Percentiles rank a stretch among this genome's conserved stretches.
Conservation (phyloP, 2,888 invertebrate genomes). For the Trissolcus japonicus region DNA sequence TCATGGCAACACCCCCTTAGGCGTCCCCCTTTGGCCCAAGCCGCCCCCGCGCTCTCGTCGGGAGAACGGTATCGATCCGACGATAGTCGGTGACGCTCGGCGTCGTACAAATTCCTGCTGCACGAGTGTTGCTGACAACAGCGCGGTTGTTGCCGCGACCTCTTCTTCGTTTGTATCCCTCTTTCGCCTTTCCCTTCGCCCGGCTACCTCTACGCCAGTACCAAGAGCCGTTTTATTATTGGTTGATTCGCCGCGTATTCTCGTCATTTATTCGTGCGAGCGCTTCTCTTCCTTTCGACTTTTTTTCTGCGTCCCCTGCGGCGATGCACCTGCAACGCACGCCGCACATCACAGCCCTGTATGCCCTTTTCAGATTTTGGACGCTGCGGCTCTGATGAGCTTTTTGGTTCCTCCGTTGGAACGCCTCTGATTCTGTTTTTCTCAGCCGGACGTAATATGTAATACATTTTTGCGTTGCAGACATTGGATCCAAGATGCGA, state of each 20-base stretch:
- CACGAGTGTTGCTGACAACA: constrained; percentile 67
- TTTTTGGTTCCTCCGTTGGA: not conserved
- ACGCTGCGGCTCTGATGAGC: not conserved
- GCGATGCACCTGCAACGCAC: constrained; percentile 48
- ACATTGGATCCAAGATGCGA: too few species aligned
- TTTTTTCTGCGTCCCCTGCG: constrained; percentile 40
- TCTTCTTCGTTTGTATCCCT: constrained; percentile 35
- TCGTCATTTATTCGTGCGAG: constrained; percentile 49
- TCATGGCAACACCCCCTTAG: constrained; percentile 73
- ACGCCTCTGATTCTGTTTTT: not conserved
- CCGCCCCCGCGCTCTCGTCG: constrained; percentile 65
- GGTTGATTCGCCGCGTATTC: constrained; percentile 53
- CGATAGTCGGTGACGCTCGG: constrained; percentile 64
- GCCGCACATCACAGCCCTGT: not conserved
- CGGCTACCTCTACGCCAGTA: constrained; percentile 36
- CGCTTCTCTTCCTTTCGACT: constrained; percentile 50
- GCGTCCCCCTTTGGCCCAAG: constrained; percentile 67
- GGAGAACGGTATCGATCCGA: constrained; percentile 67
- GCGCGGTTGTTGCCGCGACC: constrained; percentile 56
- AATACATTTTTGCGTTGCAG: not conserved
- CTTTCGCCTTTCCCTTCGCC: constrained; percentile 39
- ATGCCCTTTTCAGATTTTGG: not conserved
- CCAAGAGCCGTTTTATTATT: constrained; percentile 61
- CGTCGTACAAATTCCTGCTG: constrained; percentile 64
- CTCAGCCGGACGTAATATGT: not conserved